phyloP scores from a whole-genome alignment of 2,888 invertebrate genomes.

The Bhutanitis thaidina region DNA sequence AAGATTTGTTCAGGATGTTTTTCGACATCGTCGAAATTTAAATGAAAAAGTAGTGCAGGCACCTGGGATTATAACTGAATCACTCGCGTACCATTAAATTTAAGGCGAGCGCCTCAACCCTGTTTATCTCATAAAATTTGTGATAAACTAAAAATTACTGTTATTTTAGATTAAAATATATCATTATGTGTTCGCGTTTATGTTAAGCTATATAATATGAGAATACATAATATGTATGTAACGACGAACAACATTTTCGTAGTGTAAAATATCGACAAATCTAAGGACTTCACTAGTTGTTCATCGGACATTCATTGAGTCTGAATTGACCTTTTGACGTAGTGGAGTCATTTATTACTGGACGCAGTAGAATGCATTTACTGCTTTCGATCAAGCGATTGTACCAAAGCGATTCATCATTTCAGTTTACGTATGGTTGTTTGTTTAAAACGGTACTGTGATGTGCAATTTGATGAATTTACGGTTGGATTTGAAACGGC shows the following conservation, averaged over 20 bases:
- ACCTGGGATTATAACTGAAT: too few relatives aligned
- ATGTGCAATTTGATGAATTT: conserved; percentile 19
- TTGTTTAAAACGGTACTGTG: conserved; percentile 12
- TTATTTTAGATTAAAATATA: too few relatives aligned
- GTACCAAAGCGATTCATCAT: conserved; percentile 17
- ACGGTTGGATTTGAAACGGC: background rate
- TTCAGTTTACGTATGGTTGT: conserved; percentile 7
- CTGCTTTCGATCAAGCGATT: conserved; percentile 16
- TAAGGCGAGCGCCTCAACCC: too few relatives aligned
- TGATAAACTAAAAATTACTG: too few relatives aligned
- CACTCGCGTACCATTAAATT: too few relatives aligned
- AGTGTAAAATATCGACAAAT: conserved; percentile 1
- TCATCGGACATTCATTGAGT: conserved; percentile 46
- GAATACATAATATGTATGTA: too few relatives aligned
- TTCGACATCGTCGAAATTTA: too few relatives aligned
- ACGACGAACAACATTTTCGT: background rate
- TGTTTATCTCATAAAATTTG: too few relatives aligned
- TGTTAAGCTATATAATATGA: too few relatives aligned
- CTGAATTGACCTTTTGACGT: conserved; percentile 55
- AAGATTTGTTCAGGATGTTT: too few relatives aligned
- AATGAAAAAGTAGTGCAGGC: too few relatives aligned
- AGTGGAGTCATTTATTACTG: conserved; percentile 55
- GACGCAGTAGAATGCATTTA: conserved; percentile 35
- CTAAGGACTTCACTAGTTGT: conserved; percentile 22
- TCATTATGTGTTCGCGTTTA: too few relatives aligned